Evolutionary conservation across 2,888 invertebrate genomes (phyloP), one percentile per base, ranked within the genome.

Genomic region (Pristionchus japonicus): DNA sequence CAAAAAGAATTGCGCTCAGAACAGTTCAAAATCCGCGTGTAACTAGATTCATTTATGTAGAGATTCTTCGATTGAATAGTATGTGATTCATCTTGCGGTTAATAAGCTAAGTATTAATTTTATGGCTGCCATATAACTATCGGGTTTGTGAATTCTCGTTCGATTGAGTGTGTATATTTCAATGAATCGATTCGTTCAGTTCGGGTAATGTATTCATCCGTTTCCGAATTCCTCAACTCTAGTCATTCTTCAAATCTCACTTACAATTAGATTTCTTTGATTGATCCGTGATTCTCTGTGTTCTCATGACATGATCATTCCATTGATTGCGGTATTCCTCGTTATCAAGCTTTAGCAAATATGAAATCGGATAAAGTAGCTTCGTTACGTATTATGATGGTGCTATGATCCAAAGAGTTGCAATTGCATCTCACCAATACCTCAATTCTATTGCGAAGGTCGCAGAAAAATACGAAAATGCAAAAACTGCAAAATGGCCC

Each of bases 221-320:
- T 43, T 77, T 57, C 17, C 43, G 47, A 47, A 43, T 77, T 34
- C 77, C 34, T 23, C 43, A 77, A 27, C 43, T 77, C 77, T 77
- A 77, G 77, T 77, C 77, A 47, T 40, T 77, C n/a, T 17, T 47
- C 40, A 17, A 77, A 77, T 77, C 77, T 77, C 77, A 77, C 43
- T 77, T n/a, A n/a, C n/a, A n/a, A n/a, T n/a, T 43, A 23, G 77
- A 77, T 40, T 77, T 4, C 27, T 27, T 43, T 34, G 27, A 47
- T 43, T 40, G n/a, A 27, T 47, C 77, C 77, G 77, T 77, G 77
- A 77, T 77, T 77, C 20, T 27, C 43, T n/a, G n/a, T 40, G 17
- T 77, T 43, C 77, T 77, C 77, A 77, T 77, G 77, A 77, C 77
- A 47, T 47, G 43, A 77, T 40, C 77, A 77, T 77, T 77, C 77